Evolutionary conservation across 2,888 invertebrate genomes (phyloP), one percentile per base, ranked within the genome.

Genomic region (Euzophera pinguis): DNA sequence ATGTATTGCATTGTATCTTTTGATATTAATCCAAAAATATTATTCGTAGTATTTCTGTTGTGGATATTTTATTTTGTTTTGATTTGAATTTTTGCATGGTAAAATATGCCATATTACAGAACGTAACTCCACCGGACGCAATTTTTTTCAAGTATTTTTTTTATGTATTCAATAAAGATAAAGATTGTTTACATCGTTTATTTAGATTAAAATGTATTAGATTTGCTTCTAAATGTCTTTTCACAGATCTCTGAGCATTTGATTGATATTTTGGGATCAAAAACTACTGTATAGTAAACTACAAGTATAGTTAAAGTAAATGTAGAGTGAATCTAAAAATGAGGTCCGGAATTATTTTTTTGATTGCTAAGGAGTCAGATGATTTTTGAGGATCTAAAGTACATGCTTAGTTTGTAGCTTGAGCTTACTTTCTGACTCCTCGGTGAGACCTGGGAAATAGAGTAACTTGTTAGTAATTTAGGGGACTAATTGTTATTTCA

Each of bases 361-460:
- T 45, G 35, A 48, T 54, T 32, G 32, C 9, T 9, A 43, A 43
- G 22, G 14, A 5, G 49, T 53, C 48, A 48, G 49, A 60, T 56
- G 54, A 47, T 34, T 51, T 32, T 56, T 45, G 54, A 59, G 55
- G 54, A 54, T 61, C 74, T 76, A 71, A 63, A 67, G 63, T 64
- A 69, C 88, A 88, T 88, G 88, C 87, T 78, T 70, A 77, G 62
- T 75, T 73, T 60, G 59, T 64, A 68, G 56, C 68, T 63, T 72
- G 67, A 63, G 78, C 89, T 90, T 90, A 90, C 89, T 90, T 85
- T 90, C 89, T 71, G 89, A 86, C 86, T 85, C 76, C 81, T 71
- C 78, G 72, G 89, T 89, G 79, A 90, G 89, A 89, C 89, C 89
- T 90, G 89, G 81, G 88, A 73, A 88, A 86, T 80, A 86, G 73